Conservation (phyloP, 2,888 invertebrate species). For the Hedychridium roseum region DNA sequence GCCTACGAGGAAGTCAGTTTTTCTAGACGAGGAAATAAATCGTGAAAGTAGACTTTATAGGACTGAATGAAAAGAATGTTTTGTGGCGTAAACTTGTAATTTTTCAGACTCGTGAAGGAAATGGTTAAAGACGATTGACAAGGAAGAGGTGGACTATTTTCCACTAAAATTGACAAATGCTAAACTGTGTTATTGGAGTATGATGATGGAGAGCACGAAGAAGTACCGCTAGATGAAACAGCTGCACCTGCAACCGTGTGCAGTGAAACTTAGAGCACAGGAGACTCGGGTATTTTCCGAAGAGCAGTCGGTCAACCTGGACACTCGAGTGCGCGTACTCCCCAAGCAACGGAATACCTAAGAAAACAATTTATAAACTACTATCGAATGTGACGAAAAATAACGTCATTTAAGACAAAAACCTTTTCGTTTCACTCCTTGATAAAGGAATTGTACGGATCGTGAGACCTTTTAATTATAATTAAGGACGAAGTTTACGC, state of each 20-base stretch:
- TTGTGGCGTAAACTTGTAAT: background rate
- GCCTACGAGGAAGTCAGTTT: background rate
- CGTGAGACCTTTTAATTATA: no score
- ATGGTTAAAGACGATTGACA: background rate
- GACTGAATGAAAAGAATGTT: background rate
- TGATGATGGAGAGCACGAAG: background rate
- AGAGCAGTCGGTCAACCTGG: conserved; percentile 9
- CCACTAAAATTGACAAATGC: background rate
- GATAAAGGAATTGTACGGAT: no score
- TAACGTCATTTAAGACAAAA: no score
- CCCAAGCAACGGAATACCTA: background rate
- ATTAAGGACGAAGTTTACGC: no score
- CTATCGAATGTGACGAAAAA: no score
- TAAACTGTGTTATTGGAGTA: background rate
- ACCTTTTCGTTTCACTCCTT: conserved; percentile 12
- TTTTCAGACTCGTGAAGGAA: background rate
- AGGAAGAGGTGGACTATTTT: background rate
- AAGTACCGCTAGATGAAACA: conserved; percentile 16
- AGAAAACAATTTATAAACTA: no score
- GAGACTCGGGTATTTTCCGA: conserved; percentile 5
- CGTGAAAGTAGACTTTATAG: background rate
- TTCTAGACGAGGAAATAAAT: background rate
- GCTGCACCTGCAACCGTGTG: background rate
- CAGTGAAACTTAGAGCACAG: no score
- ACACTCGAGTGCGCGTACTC: background rate